Evolutionary conservation across 2,888 invertebrate species (phyloP), one percentile per base, ranked within the genome.

Genomic region (Heteropelma amictum): DNA sequence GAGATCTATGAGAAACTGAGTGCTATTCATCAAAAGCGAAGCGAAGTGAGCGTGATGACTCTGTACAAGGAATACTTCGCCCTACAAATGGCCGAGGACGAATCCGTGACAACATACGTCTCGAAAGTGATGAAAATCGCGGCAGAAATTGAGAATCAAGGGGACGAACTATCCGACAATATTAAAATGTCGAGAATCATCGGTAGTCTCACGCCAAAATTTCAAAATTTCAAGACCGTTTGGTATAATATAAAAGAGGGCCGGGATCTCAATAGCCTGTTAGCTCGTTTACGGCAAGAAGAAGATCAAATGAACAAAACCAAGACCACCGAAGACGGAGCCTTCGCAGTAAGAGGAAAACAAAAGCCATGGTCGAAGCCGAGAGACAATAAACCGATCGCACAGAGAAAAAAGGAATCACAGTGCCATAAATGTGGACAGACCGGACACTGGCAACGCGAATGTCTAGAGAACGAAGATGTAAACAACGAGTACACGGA

Each of bases 191-290:
- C 47, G 5, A 12, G 71, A 53, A 75, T 75, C 17, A 38, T 75
- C 17, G 67, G 75, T 12, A 65, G 70, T 3, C 38, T 70, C 5
- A 70, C 71, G 10, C 26, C 47, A 12, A 38, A 53, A 40, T 75
- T 65, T 33, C 70, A 71, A 38, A 64, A 74, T 63, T 64, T 70
- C 10, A 71, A 72, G 33, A 76, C 63, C 6, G 72, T 76, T 1
- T 72, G 72, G 75, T 76, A 72, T 5, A 67, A 67, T 8, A 73
- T 73, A 8, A 45, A 28, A 56, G 65, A 76, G 54, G 75, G 67
- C 1, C 45, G 75, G 5, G 67, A 67, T 21, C 45, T 72, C 3
- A 76, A 67, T 33, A 76, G 56, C 28, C 38, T 76, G 4, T 23
- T 75, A 26, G 53, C 54, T 12, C 60, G 67, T 10, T n/a, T 75